These are phyloP conservation scores for Ylistrum balloti DNA, from an alignment of 1,140 invertebrate species.

Conservation along the genomic window DNA sequence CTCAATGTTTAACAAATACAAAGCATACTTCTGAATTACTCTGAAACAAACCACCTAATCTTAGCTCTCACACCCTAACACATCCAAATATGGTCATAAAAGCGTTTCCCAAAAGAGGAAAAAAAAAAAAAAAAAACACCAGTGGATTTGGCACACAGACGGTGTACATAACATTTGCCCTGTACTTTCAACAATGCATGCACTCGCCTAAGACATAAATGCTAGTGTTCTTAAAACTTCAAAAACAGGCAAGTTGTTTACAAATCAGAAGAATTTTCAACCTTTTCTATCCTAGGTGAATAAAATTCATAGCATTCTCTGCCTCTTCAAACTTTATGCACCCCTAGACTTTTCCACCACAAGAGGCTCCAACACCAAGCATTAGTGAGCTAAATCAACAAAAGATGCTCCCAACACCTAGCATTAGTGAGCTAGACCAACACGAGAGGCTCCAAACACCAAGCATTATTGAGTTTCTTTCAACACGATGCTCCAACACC, in stretches of 20 bases:
- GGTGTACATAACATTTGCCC: constrained; percentile 33
- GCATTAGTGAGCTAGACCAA: too few species aligned
- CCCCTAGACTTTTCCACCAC: background rate
- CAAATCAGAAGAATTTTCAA: background rate
- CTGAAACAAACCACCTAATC: background rate
- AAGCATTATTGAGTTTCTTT: background rate
- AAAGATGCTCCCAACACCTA: too few species aligned
- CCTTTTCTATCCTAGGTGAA: too few species aligned
- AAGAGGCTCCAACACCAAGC: background rate
- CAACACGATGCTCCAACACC: background rate
- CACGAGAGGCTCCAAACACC: too few species aligned
- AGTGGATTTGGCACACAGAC: constrained; percentile 37
- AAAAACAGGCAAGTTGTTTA: constrained; percentile 2
- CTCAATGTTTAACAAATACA: constrained; percentile 11
- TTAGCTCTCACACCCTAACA: constrained; percentile 18
- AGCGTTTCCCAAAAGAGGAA: background rate
- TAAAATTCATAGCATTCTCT: background rate
- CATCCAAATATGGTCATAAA: constrained; percentile 32
- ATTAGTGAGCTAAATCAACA: too few species aligned
- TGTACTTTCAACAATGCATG: constrained; percentile 12
- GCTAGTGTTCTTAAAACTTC: background rate
- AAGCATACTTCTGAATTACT: constrained; percentile 24
- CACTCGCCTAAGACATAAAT: constrained; percentile 10
- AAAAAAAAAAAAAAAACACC: background rate
- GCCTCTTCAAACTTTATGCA: too few species aligned